Conservation (phyloP, 2,113 vertebrate species). For the Dolichallabes microphthalmus region DNA sequence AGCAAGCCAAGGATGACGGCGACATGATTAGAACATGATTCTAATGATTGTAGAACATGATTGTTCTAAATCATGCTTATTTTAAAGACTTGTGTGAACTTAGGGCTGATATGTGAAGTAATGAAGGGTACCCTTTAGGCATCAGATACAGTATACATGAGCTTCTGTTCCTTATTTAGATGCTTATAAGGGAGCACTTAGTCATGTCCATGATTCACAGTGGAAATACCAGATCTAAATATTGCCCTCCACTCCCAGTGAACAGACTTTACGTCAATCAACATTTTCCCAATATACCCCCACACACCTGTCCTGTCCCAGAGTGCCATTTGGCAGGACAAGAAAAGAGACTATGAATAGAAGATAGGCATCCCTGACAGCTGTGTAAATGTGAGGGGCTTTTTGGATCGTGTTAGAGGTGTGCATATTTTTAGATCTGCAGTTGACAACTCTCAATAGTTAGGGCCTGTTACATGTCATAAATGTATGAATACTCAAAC, state of each 20-base stretch:
- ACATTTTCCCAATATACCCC: slow-evolving; percentile 29
- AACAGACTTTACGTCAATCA: slow-evolving; percentile 38
- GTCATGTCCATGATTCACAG: background rate
- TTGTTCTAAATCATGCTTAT: slow-evolving; percentile 11
- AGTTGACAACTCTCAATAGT: slow-evolving; percentile 31
- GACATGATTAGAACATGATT: no score
- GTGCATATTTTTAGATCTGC: slow-evolving; percentile 52
- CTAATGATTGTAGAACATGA: no score
- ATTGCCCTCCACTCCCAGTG: slow-evolving; percentile 19
- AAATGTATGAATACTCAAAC: background rate
- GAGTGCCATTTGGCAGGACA: slow-evolving; percentile 19
- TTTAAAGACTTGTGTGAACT: slow-evolving; percentile 19
- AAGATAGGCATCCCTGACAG: slow-evolving; percentile 23
- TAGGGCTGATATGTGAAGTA: slow-evolving; percentile 15
- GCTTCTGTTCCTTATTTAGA: slow-evolving; percentile 38
- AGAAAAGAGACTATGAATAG: slow-evolving; percentile 49
- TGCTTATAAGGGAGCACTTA: slow-evolving; percentile 8
- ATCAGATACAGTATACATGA: slow-evolving; percentile 12
- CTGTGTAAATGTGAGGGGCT: slow-evolving; percentile 31
- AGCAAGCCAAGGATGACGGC: no score
- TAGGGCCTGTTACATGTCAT: slow-evolving; percentile 3
- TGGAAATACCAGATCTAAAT: slow-evolving; percentile 19
- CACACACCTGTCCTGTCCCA: slow-evolving; percentile 49
- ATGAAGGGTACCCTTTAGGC: slow-evolving; percentile 2
- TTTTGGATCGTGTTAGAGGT: slow-evolving; percentile 24